These are phyloP conservation scores for Agrochola macilenta DNA, from an alignment of 2,888 invertebrate species.

Conservation along the genomic window DNA sequence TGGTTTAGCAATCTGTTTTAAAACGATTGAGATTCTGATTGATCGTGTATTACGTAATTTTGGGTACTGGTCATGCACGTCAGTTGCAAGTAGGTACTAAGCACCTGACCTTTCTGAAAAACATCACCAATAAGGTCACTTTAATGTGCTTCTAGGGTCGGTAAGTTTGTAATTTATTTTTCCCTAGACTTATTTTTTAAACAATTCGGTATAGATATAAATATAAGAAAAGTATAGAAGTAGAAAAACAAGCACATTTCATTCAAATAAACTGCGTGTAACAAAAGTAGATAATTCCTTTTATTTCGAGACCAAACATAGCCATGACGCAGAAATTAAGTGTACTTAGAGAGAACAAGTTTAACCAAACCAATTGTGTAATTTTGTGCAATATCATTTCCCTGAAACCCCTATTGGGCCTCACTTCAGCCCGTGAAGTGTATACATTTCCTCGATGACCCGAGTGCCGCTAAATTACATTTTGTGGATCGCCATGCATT, in stretches of 20 bases:
- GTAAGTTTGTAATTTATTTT: slow-evolving; percentile 9
- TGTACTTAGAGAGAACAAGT: slow-evolving; percentile 12
- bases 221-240: not conserved
- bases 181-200: not conserved
- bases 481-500: slow-evolving; percentile 45
- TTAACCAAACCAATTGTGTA: slow-evolving; percentile 44
- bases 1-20: no score
- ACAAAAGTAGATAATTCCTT: not conserved
- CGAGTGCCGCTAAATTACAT: slow-evolving; percentile 46
- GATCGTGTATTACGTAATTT: no score
- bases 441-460: slow-evolving; percentile 49
- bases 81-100: not conserved
- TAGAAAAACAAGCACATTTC: not conserved
- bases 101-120: not conserved
- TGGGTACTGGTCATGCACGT: not conserved
- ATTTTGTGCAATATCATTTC: slow-evolving; percentile 44
- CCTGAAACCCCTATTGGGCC: slow-evolving; percentile 33
- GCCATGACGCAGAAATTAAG: not conserved
- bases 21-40: no score
- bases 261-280: not conserved
- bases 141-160: not conserved
- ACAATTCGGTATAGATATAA: not conserved
- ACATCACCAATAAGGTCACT: not conserved
- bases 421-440: slow-evolving; percentile 43
- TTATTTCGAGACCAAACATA: slow-evolving; percentile 3